Evolutionary conservation across 2,797 vertebrate species (phyloP), one percentile per base, ranked within the genome.

Genomic region (Argyrosomus regius): DNA sequence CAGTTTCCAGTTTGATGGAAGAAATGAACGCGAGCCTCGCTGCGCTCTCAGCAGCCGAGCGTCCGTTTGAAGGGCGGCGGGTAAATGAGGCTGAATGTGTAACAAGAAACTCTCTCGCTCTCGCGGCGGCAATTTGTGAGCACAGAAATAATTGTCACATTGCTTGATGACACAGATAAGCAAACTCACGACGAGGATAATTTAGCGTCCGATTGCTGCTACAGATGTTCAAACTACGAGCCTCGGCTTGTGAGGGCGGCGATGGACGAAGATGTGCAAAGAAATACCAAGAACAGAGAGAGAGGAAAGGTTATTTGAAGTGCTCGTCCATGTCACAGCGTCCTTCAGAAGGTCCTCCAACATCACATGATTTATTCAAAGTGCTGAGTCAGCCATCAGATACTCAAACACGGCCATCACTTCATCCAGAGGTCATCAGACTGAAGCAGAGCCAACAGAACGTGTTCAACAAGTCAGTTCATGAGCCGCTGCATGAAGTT

Each of bases 351-450:
- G 46, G 16, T 75, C 79, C 63, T 85, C 31, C 50, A 46, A 18
- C 72, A 53, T 67, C 77, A 8, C 84, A 86, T 87, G 80, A 80
- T 88, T 91, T 84, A 89, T 89, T 89, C 86, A 90, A 6, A 72
- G 46, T 77, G 84, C 91, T 70, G 88, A 89, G 50, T 89, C 91
- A 83, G 86, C 74, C 1, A 0, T 57, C 20, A 31, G 11, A 17
- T 35, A 78, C 57, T 62, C 77, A 59, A 62, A 80, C 75, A 26
- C 28, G 0, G 11, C 50, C 62, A 18, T 68, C 62, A 2, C 26
- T 17, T 65, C 31, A 61, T 28, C 31, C 46, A 79, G 53, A 86
- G 85, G 84, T 89, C 77, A 9, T 2, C 2, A n/a, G 1, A 26
- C 18, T 11, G 48, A 60, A 11, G 43, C 6, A 1, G 59, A 62